phyloP scores from a whole-genome alignment of 2,113 vertebrate genomes.

The Caranx ignobilis region DNA sequence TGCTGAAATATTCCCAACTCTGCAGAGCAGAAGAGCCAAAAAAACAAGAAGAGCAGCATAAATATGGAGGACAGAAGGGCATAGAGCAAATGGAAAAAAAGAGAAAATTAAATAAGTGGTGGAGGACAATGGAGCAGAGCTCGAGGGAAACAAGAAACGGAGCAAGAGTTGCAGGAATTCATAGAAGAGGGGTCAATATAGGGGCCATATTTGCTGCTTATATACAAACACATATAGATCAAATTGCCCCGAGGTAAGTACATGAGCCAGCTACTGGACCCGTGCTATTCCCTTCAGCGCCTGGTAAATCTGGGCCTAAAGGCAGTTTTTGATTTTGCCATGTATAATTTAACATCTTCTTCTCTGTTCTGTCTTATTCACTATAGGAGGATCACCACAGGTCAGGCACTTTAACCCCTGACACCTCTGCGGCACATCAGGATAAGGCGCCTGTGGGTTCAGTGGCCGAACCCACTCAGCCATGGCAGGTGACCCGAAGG shows the following conservation, averaged over 20 bases:
- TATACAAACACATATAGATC: slow-evolving; percentile 11
- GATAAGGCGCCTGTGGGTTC: neutral
- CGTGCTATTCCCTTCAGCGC: neutral
- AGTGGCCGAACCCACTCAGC: slow-evolving; percentile 55
- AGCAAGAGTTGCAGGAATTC: slow-evolving; percentile 23
- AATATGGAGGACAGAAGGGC: neutral
- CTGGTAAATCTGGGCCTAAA: neutral
- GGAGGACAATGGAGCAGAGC: slow-evolving; percentile 25
- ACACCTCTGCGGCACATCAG: slow-evolving; percentile 4
- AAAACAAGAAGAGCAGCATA: neutral
- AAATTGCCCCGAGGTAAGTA: neutral
- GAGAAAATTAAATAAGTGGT: slow-evolving; percentile 8
- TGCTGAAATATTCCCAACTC: slow-evolving; percentile 47
- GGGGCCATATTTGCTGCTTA: slow-evolving; percentile 1
- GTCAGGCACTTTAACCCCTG: slow-evolving; percentile 13
- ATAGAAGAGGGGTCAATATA: slow-evolving; percentile 9
- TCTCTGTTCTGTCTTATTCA: slow-evolving; percentile 18
- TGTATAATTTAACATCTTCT: neutral
- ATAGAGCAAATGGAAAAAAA: slow-evolving; percentile 29
- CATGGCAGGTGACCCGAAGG: slow-evolving; percentile 81
- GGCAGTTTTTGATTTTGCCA: neutral
- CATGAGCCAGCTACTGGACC: neutral
- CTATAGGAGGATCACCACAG: slow-evolving; percentile 28
- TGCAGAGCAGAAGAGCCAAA: neutral
- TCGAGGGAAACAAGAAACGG: slow-evolving; percentile 28